Conservation (phyloP, 2,113 vertebrate species). For the Elachura formosa region DNA sequence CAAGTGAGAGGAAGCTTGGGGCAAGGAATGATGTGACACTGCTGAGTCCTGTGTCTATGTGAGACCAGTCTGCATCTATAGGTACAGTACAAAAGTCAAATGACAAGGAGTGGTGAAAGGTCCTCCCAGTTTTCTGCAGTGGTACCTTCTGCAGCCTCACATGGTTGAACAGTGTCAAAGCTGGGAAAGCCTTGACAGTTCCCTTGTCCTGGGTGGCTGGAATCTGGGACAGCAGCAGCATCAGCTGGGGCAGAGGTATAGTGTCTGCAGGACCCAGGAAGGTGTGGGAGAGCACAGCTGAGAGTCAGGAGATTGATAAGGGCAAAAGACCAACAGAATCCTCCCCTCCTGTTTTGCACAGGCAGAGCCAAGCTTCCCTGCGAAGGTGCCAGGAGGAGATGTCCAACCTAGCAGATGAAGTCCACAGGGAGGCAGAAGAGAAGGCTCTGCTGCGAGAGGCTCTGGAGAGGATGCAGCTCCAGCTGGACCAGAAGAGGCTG, state of each 20-base stretch:
- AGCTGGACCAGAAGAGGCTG: slow-evolving; percentile 59
- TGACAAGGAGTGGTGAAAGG: not conserved
- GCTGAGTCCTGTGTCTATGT: not conserved
- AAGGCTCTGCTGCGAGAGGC: slow-evolving; percentile 73
- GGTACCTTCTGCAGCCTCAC: not conserved
- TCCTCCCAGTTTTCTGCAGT: not conserved
- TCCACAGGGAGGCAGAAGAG: slow-evolving; percentile 66
- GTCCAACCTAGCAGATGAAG: slow-evolving; percentile 61
- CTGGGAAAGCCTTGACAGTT: not conserved
- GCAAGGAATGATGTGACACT: not conserved
- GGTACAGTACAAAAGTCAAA: not conserved
- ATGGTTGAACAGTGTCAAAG: not conserved
- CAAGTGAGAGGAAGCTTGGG: rapidly evolving
- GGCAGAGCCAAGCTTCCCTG: slow-evolving; percentile 53
- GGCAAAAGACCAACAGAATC: not conserved
- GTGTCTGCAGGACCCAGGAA: not conserved
- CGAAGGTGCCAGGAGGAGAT: slow-evolving; percentile 58
- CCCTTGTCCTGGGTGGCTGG: not conserved
- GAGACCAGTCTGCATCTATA: not conserved
- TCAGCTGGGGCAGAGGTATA: rapidly evolving
- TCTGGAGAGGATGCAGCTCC: slow-evolving; percentile 59
- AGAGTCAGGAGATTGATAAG: rapidly evolving
- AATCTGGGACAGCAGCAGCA: not conserved
- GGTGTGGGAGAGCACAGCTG: not conserved
- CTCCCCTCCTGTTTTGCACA: not conserved